Percentiles rank a stretch among this genome's conserved stretches.
phyloP scores from a whole-genome alignment of 2,797 vertebrate species.

The Sebastes hubbsi region DNA sequence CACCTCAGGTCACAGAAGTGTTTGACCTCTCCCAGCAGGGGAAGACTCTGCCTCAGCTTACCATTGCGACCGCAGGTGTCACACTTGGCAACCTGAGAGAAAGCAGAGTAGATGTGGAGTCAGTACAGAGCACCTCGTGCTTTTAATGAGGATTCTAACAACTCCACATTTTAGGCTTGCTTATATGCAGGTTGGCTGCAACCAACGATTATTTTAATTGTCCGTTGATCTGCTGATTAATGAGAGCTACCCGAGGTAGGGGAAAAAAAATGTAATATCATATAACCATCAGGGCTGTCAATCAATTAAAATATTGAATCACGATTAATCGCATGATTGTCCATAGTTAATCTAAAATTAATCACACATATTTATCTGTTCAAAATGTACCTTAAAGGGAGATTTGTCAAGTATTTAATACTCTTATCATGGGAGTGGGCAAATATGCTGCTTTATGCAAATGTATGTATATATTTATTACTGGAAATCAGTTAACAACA shows the following conservation, averaged over 20 bases:
- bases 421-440: no score
- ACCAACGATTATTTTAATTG: no score
- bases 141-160: neutral
- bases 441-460: no score
- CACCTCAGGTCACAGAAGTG: slow-evolving; percentile 93
- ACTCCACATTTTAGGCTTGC: neutral
- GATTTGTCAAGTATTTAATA: no score
- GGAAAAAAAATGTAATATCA: neutral
- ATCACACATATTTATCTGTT: no score
- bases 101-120: neutral
- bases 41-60: slow-evolving; percentile 87
- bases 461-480: no score
- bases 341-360: no score
- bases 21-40: slow-evolving; percentile 89
- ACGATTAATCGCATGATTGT: no score
- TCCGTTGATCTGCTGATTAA: neutral
- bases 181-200: neutral
- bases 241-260: neutral
- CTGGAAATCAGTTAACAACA: no score
- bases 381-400: no score
- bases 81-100: slow-evolving; percentile 87
- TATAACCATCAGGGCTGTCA: no score
- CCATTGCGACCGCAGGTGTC: slow-evolving; percentile 87
- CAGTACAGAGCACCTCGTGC: neutral
- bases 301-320: no score